phyloP scores from a whole-genome alignment of 2,797 vertebrate genomes.

The Leptodactylus fallax region DNA sequence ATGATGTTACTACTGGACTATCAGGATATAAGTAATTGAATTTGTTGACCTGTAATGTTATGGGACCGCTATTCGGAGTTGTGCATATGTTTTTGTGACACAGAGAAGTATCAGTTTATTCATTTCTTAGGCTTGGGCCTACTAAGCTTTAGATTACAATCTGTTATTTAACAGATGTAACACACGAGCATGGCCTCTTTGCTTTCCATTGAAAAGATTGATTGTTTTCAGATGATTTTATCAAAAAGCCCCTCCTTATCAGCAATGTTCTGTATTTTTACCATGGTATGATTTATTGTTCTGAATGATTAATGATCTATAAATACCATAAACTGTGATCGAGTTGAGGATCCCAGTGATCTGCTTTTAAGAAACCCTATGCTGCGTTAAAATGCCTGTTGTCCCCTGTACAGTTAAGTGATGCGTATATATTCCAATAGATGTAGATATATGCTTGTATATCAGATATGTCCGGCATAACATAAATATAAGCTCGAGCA shows the following conservation, averaged over 20 bases:
- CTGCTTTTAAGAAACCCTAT: too few relatives aligned
- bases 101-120: too few relatives aligned
- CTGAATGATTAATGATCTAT: neutral
- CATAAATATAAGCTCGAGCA: too few relatives aligned
- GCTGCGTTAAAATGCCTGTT: too few relatives aligned
- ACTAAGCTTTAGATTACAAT: neutral
- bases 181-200: neutral
- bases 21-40: neutral
- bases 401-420: too few relatives aligned
- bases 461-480: too few relatives aligned
- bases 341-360: too few relatives aligned
- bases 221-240: neutral
- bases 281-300: neutral
- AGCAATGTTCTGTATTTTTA: neutral
- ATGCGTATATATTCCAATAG: neutral
- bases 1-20: neutral
- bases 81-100: too few relatives aligned
- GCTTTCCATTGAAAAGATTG: neutral
- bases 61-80: too few relatives aligned
- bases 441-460: too few relatives aligned
- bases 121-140: neutral
- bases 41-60: neutral
- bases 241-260: neutral
- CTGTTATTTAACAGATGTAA: neutral
- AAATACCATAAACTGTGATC: neutral